Conservation (phyloP, 2,797 vertebrate species). For the Girardinus metallicus region DNA sequence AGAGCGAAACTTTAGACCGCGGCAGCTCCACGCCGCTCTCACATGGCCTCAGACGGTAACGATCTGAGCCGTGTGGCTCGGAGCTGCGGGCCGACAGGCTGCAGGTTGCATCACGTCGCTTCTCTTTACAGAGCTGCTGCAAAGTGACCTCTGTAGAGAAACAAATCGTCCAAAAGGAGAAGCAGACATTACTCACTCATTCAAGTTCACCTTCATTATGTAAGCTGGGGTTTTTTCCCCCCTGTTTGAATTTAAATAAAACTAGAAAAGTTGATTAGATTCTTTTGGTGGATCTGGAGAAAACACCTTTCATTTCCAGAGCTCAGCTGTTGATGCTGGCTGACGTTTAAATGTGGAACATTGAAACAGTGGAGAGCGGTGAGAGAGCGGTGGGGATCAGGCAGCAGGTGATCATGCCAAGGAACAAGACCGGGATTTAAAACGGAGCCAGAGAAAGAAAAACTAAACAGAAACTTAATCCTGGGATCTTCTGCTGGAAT, state of each 20-base stretch:
- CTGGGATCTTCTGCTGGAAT: background rate
- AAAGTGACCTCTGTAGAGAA: background rate
- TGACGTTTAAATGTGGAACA: too few species aligned
- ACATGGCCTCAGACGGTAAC: constrained; percentile 25
- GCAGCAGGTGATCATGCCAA: constrained; percentile 5
- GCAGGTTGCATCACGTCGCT: constrained; percentile 18
- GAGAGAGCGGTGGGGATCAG: background rate
- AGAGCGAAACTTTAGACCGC: constrained; percentile 40
- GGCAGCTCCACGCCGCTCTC: constrained; percentile 20
- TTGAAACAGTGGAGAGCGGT: background rate
- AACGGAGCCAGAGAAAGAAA: background rate
- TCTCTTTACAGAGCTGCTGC: constrained; percentile 9
- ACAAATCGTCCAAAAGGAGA: background rate
- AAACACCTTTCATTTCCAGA: background rate
- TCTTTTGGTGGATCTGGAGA: background rate
- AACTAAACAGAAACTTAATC: constrained; percentile 9
- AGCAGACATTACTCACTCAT: background rate
- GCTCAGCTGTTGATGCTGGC: background rate
- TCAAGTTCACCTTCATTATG: background rate
- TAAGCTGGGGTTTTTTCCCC: background rate
- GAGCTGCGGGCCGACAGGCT: background rate
- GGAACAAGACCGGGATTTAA: constrained; percentile 1
- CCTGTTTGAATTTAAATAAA: background rate
- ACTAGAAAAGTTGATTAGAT: background rate
- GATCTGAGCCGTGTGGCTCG: constrained; percentile 17